Percentiles rank a stretch among this genome's conserved stretches.
Conservation (phyloP, 1,140 invertebrate species). For the Ostrea edulis region DNA sequence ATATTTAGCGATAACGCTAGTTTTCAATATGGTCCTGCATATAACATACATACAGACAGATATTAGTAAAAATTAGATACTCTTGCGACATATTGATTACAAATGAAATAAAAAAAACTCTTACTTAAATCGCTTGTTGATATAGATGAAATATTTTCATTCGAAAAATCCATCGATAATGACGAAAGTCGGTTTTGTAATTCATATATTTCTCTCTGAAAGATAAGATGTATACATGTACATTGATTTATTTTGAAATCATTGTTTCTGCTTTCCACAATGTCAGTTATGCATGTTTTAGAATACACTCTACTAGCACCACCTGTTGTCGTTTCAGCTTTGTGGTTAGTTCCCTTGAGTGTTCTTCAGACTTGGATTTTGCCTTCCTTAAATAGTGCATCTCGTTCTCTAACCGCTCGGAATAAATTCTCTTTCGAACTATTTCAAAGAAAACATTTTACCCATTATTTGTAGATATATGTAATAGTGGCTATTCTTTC, state of each 20-base stretch:
- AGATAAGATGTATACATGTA: slow-evolving; percentile 4
- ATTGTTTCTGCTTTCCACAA: background rate
- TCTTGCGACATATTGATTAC: too few species aligned
- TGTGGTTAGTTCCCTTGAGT: slow-evolving; percentile 41
- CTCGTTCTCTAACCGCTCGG: slow-evolving; percentile 51
- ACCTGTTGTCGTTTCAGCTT: slow-evolving; percentile 50
- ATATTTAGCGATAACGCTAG: too few species aligned
- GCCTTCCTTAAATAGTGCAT: slow-evolving; percentile 54
- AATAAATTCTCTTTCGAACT: slow-evolving; percentile 52
- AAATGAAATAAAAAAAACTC: background rate
- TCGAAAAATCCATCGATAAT: background rate
- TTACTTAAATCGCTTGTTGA: slow-evolving; percentile 9
- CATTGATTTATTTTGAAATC: background rate
- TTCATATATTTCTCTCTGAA: slow-evolving; percentile 33
- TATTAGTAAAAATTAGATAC: too few species aligned
- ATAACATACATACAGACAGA: too few species aligned
- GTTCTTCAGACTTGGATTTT: slow-evolving; percentile 52
- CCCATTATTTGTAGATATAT: background rate
- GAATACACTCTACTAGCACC: too few species aligned
- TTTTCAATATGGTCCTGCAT: too few species aligned
- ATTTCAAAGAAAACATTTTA: background rate
- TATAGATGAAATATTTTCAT: slow-evolving; percentile 30
- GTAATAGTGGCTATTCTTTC: too few species aligned
- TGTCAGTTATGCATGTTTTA: too few species aligned
- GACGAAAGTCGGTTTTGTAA: slow-evolving; percentile 28